A percentile compares a stretch with the other conserved stretches of the same genome.
These are phyloP conservation scores for Oryzias curvinotus DNA, from an alignment of 2,113 vertebrate species.

Conservation along the genomic window DNA sequence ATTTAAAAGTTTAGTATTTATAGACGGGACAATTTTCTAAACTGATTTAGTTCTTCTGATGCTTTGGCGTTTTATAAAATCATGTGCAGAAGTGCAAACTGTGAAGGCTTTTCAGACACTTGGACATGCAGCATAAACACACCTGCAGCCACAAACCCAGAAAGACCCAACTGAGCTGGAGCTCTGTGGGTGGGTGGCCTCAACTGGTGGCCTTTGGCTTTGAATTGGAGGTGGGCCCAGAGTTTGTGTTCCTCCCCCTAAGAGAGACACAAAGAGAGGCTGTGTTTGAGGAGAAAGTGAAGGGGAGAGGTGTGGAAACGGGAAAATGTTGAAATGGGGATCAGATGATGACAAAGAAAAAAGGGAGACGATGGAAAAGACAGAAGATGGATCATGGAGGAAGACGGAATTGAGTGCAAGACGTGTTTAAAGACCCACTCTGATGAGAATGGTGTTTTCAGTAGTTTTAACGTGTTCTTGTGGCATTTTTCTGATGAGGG, in stretches of 20 bases:
- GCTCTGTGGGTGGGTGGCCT: constrained; percentile 38
- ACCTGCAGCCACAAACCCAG: constrained; percentile 3
- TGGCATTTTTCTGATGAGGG: no score
- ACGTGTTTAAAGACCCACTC: constrained; percentile 26
- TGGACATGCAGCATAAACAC: constrained; percentile 5
- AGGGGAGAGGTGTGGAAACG: constrained; percentile 16
- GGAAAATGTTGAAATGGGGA: constrained; percentile 10
- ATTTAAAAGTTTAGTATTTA: constrained; percentile 24
- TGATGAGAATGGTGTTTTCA: no score
- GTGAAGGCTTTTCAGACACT: no score
- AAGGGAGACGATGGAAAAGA: constrained; percentile 30
- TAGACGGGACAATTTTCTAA: no score
- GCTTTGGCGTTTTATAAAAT: no score
- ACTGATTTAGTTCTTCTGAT: no score
- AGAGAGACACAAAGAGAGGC: constrained; percentile 52
- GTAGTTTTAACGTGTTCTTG: no score
- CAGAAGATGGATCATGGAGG: constrained; percentile 38
- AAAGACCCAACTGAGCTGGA: constrained; percentile 26
- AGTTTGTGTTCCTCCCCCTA: constrained; percentile 62
- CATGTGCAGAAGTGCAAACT: no score
- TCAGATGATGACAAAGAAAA: constrained; percentile 11
- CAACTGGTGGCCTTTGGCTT: constrained; percentile 58
- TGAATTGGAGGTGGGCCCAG: constrained; percentile 53
- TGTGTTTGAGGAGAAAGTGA: constrained; percentile 40
- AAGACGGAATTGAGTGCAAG: constrained; percentile 24